Evolutionary conservation across 2,113 vertebrate genomes (phyloP).

Genomic region (Jacana jacana): DNA sequence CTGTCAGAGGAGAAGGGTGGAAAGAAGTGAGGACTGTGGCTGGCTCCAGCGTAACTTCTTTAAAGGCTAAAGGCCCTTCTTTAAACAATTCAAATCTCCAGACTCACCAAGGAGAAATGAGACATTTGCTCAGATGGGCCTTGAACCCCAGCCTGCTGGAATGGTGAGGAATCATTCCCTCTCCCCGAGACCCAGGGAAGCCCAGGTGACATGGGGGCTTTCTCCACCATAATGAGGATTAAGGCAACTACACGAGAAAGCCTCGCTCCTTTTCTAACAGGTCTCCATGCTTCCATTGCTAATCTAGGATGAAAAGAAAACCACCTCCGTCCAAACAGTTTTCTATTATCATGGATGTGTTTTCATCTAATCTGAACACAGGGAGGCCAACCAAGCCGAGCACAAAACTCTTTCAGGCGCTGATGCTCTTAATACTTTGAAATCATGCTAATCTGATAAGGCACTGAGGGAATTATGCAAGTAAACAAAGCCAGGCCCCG

Average conservation of each 20-base stretch:
- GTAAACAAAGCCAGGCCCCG: neutral
- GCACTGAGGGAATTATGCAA: constrained; percentile 22
- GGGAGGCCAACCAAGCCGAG: neutral
- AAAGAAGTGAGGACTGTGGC: neutral
- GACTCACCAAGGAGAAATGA: neutral
- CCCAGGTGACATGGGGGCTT: accelerated
- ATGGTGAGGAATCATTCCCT: neutral
- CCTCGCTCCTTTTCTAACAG: neutral
- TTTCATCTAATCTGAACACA: neutral
- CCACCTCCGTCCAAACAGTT: neutral
- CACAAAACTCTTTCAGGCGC: constrained; percentile 13
- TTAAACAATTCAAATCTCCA: neutral
- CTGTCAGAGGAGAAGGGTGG: neutral
- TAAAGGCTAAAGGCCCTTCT: neutral
- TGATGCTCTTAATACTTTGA: constrained; percentile 41
- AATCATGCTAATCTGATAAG: constrained; percentile 52
- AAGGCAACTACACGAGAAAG: neutral
- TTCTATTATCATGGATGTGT: neutral
- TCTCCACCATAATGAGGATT: neutral
- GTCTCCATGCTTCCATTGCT: neutral
- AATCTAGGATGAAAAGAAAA: neutral
- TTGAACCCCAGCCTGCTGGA: accelerated
- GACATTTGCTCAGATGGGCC: neutral
- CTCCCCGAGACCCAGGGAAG: neutral
- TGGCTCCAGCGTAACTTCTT: neutral